A percentile compares a stretch with the other conserved stretches of the same genome.
Conservation (phyloP, 2,888 invertebrate genomes). For the Amiota communis region DNA sequence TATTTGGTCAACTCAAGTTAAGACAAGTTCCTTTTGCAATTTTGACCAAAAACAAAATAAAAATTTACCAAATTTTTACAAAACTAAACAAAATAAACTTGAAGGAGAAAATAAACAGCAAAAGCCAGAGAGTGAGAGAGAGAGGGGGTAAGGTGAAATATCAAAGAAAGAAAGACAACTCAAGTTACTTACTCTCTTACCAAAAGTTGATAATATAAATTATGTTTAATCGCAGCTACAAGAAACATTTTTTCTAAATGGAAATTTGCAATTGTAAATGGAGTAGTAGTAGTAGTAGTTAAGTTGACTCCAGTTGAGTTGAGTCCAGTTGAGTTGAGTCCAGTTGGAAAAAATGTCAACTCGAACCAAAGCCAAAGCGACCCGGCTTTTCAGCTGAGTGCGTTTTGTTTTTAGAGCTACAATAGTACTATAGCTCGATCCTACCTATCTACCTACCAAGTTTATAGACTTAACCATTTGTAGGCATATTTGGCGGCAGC, state of each 20-base stretch:
- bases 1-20: slow-evolving; percentile 7
- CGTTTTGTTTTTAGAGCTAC: not conserved
- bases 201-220: slow-evolving; percentile 22
- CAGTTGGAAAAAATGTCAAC: slow-evolving; percentile 10
- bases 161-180: no score
- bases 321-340: not conserved
- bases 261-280: slow-evolving; percentile 29
- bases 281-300: slow-evolving; percentile 11
- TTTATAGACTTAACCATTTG: slow-evolving; percentile 16
- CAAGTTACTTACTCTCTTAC: not conserved
- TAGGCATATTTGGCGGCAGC: not conserved
- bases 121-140: not conserved
- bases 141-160: no score
- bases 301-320: not conserved
- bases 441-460: not conserved
- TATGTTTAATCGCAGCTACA: slow-evolving; percentile 17
- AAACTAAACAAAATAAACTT: not conserved
- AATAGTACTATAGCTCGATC: no score
- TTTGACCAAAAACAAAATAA: not conserved
- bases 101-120: not conserved
- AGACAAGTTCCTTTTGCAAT: slow-evolving; percentile 5
- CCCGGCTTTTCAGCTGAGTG: not conserved
- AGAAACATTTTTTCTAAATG: slow-evolving; percentile 12
- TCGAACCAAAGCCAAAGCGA: not conserved
- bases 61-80: not conserved